Base-by-base conservation (phyloP, 2,797 vertebrate genomes). In the Enteromius radiatus region DNA sequence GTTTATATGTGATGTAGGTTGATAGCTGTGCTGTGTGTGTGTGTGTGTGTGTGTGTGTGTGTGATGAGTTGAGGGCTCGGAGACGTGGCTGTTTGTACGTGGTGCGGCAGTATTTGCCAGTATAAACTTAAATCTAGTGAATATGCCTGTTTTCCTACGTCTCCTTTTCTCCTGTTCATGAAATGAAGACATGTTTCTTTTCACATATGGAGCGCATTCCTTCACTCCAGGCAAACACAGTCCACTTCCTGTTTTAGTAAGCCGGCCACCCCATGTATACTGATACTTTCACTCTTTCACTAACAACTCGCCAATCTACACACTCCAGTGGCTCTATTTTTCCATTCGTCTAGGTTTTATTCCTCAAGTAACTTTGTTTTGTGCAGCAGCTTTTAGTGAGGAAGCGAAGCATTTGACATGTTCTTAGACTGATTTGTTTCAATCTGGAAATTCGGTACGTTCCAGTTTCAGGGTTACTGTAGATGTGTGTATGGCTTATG, bases 91-190 rank as follows among this genome's bases (percentile, higher is more conserved):
- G 36, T 61, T 23, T 76, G 75, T 63, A 56, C 23, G 56, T 41
- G 69, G 38, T 41, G 38, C 9, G 0, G 28, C 45, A 4, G 38
- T 45, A n/a, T 61, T 63, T 84, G 84, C 87, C 85, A 87, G 71
- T 31, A 33, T 86, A 87, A 90, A 88, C 80, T 80, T 64, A 47
- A 52, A 12, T 41, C 68, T 86, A 73, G 78, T 89, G 79, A 88
- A 87, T 86, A 80, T 84, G 56, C 65, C 56, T 82, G 82, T 84
- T 89, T 89, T 88, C 75, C 69, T 78, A 79, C 84, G 84, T 75
- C 83, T 81, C 82, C 56, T 86, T 86, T 88, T 85, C 73, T 85
- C 67, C 78, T 84, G 47, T 76, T 84, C 28, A 52, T 83, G 84
- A 88, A 88, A 90, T 69, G 80, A 84, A 79, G 70, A 43, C 52